These are phyloP conservation scores for Spea bombifrons DNA, from an alignment of 2,113 vertebrate species.

Conservation along the genomic window DNA sequence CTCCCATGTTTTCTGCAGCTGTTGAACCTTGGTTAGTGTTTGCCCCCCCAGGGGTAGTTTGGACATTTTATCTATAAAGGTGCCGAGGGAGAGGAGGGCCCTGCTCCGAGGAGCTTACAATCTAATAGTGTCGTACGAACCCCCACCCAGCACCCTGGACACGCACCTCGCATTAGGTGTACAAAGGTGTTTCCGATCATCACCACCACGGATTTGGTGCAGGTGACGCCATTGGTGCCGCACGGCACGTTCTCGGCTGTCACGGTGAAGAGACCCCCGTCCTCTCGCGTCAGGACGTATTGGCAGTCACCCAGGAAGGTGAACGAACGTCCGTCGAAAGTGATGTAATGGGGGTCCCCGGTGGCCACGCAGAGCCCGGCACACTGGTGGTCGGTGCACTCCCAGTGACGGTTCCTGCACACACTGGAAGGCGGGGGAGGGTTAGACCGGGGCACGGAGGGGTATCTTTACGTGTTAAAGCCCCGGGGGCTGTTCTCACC, in stretches of 20 bases:
- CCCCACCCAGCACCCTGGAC: neutral
- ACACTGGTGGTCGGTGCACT: conserved; percentile 68
- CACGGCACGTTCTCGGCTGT: conserved; percentile 85
- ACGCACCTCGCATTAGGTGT: conserved; percentile 81
- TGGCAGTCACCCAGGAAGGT: conserved; percentile 88
- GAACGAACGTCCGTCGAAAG: conserved; percentile 79
- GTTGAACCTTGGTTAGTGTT: too few species aligned
- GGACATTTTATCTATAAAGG: neutral
- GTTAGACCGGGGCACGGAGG: neutral
- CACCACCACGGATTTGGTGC: conserved; percentile 83
- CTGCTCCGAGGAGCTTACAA: neutral
- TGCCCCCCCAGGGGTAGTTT: neutral
- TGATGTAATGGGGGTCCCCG: conserved; percentile 87
- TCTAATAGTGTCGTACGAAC: neutral
- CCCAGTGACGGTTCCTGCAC: conserved; percentile 76
- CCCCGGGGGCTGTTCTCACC: conserved; percentile 58
- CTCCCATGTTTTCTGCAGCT: too few species aligned
- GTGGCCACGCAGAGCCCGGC: conserved; percentile 78
- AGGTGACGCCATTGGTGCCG: conserved; percentile 78
- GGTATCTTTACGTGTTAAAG: neutral
- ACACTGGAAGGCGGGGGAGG: conserved; percentile 58
- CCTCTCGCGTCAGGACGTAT: conserved; percentile 78
- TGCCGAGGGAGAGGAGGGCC: neutral
- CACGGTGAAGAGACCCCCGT: conserved; percentile 69
- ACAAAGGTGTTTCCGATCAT: conserved; percentile 74